Conservation (phyloP, 2,888 invertebrate genomes). For the Apeira syringaria region DNA sequence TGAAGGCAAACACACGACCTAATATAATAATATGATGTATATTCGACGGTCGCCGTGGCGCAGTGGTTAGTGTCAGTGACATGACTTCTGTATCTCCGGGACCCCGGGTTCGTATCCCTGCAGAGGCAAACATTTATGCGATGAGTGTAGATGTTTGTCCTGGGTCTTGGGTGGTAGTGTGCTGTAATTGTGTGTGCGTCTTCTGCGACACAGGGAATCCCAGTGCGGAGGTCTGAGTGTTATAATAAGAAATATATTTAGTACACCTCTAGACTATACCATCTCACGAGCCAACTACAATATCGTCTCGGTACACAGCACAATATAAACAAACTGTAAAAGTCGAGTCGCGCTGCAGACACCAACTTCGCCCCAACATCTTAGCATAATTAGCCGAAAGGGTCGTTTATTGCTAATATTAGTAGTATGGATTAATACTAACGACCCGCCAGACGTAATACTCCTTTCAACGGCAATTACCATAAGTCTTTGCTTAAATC, state of each 20-base stretch:
- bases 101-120: too few relatives aligned
- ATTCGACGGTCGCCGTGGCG: too few relatives aligned
- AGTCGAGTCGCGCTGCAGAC: slow-evolving; percentile 59
- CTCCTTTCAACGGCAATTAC: slow-evolving; percentile 59
- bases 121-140: too few relatives aligned
- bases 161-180: too few relatives aligned
- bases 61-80: too few relatives aligned
- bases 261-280: slow-evolving; percentile 1
- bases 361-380: slow-evolving; percentile 62
- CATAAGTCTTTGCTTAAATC: slow-evolving; percentile 53
- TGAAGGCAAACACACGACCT: too few relatives aligned
- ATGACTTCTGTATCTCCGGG: too few relatives aligned
- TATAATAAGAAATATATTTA: neutral
- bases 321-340: slow-evolving; percentile 45
- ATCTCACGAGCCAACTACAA: slow-evolving; percentile 1
- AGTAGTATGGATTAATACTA: slow-evolving; percentile 77
- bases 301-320: slow-evolving; percentile 12
- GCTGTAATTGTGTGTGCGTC: too few relatives aligned
- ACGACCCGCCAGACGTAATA: slow-evolving; percentile 35
- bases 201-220: too few relatives aligned
- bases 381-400: slow-evolving; percentile 79
- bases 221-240: too few relatives aligned
- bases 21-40: too few relatives aligned
- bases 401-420: slow-evolving; percentile 81
- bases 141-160: too few relatives aligned